phyloP scores from a whole-genome alignment of 1,140 invertebrate species.

The Drosophila orosa region DNA sequence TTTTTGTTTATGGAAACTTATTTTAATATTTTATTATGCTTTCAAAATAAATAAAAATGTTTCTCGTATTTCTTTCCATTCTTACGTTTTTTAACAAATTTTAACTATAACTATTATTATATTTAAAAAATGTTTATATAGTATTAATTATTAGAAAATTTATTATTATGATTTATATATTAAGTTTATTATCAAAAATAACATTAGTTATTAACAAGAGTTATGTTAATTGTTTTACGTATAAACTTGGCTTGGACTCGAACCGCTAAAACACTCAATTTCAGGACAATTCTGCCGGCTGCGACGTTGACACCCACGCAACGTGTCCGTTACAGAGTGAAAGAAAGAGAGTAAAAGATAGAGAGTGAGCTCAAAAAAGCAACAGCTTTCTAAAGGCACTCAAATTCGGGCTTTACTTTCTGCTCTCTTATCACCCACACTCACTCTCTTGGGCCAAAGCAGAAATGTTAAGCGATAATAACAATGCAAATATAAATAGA shows the following conservation, averaged over 20 bases:
- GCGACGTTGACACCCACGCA: conserved; percentile 9
- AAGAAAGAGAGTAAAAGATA: not conserved
- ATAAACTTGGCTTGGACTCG: not conserved
- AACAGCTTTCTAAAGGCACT: conserved; percentile 2
- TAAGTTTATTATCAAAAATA: no score
- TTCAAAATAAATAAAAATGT: no score
- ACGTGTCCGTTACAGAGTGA: not conserved
- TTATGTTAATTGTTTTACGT: not conserved
- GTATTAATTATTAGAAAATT: no score
- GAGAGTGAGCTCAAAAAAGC: not conserved
- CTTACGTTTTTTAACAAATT: no score
- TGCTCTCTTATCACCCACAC: not conserved
- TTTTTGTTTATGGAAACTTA: not conserved
- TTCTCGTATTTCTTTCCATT: no score
- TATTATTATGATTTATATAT: no score
- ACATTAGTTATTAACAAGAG: no score
- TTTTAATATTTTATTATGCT: no score
- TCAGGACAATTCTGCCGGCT: conserved; percentile 6
- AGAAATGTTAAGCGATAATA: not conserved
- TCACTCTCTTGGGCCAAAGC: not conserved
- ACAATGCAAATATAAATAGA: not conserved
- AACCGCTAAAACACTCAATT: conserved; percentile 12
- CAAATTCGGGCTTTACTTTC: not conserved
- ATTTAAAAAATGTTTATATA: no score
- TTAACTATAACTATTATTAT: no score